These are phyloP conservation scores for Oreortyx pictus DNA, from an alignment of 2,797 vertebrate species.

Conservation along the genomic window DNA sequence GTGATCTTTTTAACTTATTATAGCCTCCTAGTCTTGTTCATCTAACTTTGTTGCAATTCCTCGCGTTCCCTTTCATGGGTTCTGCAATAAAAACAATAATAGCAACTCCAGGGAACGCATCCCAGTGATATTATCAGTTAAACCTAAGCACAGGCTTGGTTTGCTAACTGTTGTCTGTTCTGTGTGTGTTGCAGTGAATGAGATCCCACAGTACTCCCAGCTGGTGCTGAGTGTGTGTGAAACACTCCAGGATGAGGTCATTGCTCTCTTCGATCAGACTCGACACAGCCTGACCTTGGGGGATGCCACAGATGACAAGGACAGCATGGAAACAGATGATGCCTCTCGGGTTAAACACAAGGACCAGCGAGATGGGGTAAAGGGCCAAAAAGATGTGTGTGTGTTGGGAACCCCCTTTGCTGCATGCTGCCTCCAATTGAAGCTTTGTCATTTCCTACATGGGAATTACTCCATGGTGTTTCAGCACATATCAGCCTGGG, in stretches of 20 bases:
- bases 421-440: background rate
- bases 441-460: background rate
- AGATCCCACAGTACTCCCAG: constrained; percentile 92
- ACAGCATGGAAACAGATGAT: constrained; percentile 96
- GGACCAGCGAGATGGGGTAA: constrained; percentile 95
- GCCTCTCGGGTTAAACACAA: constrained; percentile 85
- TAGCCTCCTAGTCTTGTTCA: background rate
- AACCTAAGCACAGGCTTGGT: background rate
- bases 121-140: background rate
- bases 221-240: constrained; percentile 91
- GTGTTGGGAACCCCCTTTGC: background rate
- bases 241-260: constrained; percentile 92
- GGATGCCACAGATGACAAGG: constrained; percentile 85
- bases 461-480: background rate
- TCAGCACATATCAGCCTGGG: background rate
- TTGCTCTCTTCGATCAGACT: constrained; percentile 89
- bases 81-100: constrained; percentile 1
- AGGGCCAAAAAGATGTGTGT: background rate
- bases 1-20: background rate
- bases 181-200: constrained; percentile 71
- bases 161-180: background rate
- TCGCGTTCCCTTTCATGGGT: background rate
- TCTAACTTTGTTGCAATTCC: background rate
- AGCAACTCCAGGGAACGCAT: background rate
- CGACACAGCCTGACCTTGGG: constrained; percentile 83